Conservation (phyloP, 2,888 invertebrate genomes). For the Rotaria socialis region DNA sequence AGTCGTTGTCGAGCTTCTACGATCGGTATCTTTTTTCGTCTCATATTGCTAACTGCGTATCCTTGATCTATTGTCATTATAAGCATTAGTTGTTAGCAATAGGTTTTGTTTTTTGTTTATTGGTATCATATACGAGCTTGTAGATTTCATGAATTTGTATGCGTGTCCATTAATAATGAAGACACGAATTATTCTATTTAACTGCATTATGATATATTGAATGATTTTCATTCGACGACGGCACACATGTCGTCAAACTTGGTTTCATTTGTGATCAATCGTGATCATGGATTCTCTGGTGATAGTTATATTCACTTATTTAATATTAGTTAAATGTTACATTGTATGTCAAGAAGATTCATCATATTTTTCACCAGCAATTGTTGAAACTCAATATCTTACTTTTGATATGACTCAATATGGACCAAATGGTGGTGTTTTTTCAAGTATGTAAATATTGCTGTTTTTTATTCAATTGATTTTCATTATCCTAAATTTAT, state of each 20-base stretch:
- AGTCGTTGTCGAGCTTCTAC: not conserved
- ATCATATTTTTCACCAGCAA: not conserved
- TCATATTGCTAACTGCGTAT: not conserved
- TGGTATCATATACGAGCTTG: not conserved
- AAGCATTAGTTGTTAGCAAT: not conserved
- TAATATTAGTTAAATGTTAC: not conserved
- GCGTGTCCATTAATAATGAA: not conserved
- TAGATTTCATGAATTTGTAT: not conserved
- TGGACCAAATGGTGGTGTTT: not conserved
- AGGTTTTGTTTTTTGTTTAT: not conserved
- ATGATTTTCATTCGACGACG: not conserved
- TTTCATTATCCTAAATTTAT: no score
- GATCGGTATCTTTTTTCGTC: not conserved
- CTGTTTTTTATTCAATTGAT: not conserved
- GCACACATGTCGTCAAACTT: not conserved
- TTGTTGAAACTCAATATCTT: conserved; percentile 32
- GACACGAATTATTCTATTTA: not conserved
- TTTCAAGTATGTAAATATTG: not conserved
- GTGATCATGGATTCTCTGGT: not conserved
- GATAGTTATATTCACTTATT: not conserved
- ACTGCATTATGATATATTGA: not conserved
- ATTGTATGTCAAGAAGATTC: conserved; percentile 26
- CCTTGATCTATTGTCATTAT: not conserved
- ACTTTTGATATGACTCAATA: conserved; percentile 4
- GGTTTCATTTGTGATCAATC: not conserved